phyloP scores from a whole-genome alignment of 1,140 invertebrate species.

The Neodiprion pinetum region DNA sequence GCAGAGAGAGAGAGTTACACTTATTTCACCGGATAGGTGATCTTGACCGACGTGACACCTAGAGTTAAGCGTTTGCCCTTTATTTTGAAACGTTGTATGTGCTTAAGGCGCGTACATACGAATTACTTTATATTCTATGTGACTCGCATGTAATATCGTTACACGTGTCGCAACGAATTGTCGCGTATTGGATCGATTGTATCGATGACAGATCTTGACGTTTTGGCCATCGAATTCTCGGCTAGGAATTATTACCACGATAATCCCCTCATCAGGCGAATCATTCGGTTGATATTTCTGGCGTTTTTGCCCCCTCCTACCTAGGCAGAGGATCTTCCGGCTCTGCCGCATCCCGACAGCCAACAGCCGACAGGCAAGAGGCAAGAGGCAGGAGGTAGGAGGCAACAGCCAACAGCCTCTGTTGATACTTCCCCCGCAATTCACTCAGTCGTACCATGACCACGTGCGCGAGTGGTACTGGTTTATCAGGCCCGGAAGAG shows the following conservation, averaged over 20 bases:
- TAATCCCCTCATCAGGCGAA: neutral
- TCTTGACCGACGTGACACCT: no score
- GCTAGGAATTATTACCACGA: neutral
- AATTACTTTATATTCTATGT: no score
- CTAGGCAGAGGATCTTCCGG: neutral
- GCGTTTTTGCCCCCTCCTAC: neutral
- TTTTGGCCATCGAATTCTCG: neutral
- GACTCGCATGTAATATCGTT: no score
- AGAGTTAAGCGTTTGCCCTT: no score
- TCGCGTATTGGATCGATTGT: no score
- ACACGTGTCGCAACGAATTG: no score
- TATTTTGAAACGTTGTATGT: no score
- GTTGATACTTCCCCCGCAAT: conserved; percentile 6
- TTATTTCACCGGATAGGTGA: no score
- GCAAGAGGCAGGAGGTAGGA: neutral
- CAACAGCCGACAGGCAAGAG: neutral
- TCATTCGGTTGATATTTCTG: neutral
- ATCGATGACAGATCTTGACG: neutral
- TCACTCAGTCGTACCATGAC: conserved; percentile 5
- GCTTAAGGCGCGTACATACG: no score
- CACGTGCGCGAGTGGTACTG: conserved; percentile 1
- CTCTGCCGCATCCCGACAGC: neutral
- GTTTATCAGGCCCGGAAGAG: neutral
- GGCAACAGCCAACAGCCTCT: conserved; percentile 6
- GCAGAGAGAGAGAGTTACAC: no score